These are phyloP conservation scores for Alectoris magna DNA, from an alignment of 2,797 vertebrate species.

Conservation along the genomic window DNA sequence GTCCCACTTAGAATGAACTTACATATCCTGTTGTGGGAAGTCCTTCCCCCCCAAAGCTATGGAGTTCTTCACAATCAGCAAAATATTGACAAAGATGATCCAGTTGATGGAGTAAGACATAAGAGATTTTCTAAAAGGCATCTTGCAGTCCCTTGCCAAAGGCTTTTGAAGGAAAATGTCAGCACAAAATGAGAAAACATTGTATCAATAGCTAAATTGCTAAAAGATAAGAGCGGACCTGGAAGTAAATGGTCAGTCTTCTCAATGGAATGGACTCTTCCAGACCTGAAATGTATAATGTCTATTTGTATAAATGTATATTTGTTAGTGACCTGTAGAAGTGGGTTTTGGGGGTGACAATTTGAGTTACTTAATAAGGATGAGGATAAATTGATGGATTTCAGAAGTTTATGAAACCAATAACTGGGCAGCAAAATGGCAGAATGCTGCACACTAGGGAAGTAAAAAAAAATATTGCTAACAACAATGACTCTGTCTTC, in stretches of 20 bases:
- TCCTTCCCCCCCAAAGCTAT: neutral
- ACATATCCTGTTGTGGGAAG: neutral
- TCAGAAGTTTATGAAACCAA: neutral
- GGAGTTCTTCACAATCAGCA: neutral
- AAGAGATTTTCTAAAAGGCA: neutral
- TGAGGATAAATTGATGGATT: neutral
- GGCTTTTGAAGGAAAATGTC: neutral
- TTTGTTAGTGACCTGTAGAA: constrained; percentile 7
- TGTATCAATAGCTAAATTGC: neutral
- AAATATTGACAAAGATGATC: neutral
- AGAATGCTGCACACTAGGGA: neutral
- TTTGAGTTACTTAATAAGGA: neutral
- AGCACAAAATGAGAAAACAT: neutral
- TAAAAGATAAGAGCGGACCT: neutral
- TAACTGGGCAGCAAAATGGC: neutral
- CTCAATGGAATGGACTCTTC: neutral
- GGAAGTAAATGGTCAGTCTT: neutral
- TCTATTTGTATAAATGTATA: neutral
- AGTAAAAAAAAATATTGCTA: neutral
- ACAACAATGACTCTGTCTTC: neutral
- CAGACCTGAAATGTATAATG: neutral
- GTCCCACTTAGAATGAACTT: neutral
- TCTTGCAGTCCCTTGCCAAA: neutral
- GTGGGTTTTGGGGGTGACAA: neutral
- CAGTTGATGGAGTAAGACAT: neutral